A percentile compares a stretch with the other conserved stretches of the same genome.
These are phyloP conservation scores for Cirrhinus molitorella DNA, from an alignment of 2,797 vertebrate species.

Conservation along the genomic window DNA sequence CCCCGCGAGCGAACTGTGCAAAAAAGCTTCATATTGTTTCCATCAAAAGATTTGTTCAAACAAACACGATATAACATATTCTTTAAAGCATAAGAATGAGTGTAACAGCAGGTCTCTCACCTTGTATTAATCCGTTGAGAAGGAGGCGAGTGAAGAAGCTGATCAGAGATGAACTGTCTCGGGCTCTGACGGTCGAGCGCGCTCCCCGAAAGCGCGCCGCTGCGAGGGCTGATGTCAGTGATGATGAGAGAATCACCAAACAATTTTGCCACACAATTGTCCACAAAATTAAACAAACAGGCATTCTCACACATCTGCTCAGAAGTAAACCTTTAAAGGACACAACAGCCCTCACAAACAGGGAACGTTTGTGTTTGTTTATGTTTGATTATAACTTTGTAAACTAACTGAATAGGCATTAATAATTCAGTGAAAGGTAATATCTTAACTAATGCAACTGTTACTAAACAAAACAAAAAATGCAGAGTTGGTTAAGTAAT, in stretches of 20 bases:
- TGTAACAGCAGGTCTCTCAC: constrained; percentile 3
- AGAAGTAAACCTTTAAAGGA: not conserved
- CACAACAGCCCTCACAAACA: not conserved
- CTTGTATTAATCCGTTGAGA: constrained; percentile 10
- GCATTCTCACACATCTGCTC: not conserved
- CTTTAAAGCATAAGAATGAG: not conserved
- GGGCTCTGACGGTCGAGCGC: constrained; percentile 66
- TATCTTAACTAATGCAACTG: not conserved
- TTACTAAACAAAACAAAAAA: too few relatives aligned
- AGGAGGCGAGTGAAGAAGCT: constrained; percentile 9
- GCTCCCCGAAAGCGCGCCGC: constrained; percentile 68
- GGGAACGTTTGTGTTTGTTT: not conserved
- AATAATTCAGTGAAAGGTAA: not conserved
- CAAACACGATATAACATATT: not conserved
- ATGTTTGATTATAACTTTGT: not conserved
- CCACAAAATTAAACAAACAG: not conserved
- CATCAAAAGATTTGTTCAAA: not conserved
- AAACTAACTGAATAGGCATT: not conserved
- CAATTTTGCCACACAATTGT: not conserved
- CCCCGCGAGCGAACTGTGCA: not conserved
- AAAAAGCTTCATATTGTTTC: not conserved
- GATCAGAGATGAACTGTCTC: constrained; percentile 49
- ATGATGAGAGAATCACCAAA: constrained; percentile 45
- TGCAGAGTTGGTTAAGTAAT: too few relatives aligned
- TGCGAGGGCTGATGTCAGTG: constrained; percentile 57